A percentile compares a stretch with the other conserved stretches of the same genome.
Conservation (phyloP, 1,140 invertebrate species). For the Zelostemma sp. region DNA sequence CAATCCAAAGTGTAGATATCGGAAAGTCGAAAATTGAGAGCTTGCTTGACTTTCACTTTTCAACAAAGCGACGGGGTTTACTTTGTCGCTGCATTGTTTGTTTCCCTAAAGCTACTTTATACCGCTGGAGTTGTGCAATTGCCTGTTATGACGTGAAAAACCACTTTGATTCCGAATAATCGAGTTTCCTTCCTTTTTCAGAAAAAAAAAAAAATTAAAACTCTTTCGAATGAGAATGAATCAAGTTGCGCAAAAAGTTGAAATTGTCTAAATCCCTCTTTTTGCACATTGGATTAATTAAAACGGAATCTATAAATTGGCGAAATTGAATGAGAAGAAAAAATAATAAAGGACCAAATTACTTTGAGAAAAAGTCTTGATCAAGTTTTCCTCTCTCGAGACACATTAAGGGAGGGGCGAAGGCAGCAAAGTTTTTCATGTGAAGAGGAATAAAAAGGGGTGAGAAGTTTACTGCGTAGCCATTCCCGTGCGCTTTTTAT, state of each 20-base stretch:
- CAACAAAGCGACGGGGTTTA: too few relatives aligned
- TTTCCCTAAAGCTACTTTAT: too few relatives aligned
- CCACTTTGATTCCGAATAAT: too few relatives aligned
- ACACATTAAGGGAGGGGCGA: conserved; percentile 21
- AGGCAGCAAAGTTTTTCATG: conserved; percentile 31
- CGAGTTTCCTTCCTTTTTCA: too few relatives aligned
- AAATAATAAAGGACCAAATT: conserved; percentile 35
- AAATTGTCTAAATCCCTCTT: not conserved
- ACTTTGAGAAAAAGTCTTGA: conserved; percentile 28
- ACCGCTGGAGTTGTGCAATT: too few relatives aligned
- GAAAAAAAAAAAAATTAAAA: too few relatives aligned
- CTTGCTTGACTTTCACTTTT: too few relatives aligned
- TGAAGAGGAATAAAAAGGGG: conserved; percentile 17
- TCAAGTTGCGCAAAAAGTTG: too few relatives aligned
- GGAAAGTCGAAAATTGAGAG: too few relatives aligned
- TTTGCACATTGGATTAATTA: conserved; percentile 29
- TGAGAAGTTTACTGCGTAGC: conserved; percentile 13
- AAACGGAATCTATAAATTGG: conserved; percentile 34
- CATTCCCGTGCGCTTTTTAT: conserved; percentile 9
- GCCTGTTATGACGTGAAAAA: too few relatives aligned
- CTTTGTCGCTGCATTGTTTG: too few relatives aligned
- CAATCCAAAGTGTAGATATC: too few relatives aligned
- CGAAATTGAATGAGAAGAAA: conserved; percentile 28
- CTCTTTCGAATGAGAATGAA: not conserved
- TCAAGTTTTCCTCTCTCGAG: conserved; percentile 28